Evolutionary conservation across 2,113 vertebrate species (phyloP).

Genomic region (Brevimyrus niger): DNA sequence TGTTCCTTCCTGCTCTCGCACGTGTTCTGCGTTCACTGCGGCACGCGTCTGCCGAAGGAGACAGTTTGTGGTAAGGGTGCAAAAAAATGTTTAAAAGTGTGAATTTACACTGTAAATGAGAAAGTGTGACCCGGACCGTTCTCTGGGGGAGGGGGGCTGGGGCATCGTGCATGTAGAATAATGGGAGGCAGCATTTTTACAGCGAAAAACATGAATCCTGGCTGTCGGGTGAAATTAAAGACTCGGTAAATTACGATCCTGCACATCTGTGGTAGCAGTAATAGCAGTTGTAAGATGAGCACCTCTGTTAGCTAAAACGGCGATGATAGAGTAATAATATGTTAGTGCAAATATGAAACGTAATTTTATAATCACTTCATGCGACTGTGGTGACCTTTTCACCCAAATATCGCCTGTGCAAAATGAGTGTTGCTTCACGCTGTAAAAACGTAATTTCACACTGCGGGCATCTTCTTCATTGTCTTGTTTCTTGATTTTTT

Average conservation of each 20-base stretch:
- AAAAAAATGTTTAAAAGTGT: not conserved
- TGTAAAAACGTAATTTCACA: not conserved
- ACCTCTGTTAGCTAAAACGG: not conserved
- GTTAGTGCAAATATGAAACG: not conserved
- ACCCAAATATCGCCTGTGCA: not conserved
- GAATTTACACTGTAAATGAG: not conserved
- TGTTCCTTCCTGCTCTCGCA: not conserved
- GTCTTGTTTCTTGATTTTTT: not conserved
- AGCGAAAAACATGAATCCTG: not conserved
- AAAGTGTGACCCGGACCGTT: not conserved
- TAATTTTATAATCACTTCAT: conserved; percentile 3
- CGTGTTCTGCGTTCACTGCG: not conserved
- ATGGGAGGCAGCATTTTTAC: not conserved
- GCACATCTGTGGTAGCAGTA: not conserved
- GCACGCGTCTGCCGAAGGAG: not conserved
- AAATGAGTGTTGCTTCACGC: not conserved
- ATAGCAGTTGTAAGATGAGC: not conserved
- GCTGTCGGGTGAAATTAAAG: not conserved
- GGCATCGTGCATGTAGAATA: not conserved
- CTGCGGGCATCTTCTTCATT: not conserved
- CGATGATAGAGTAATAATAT: not conserved
- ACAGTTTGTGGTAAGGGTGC: not conserved
- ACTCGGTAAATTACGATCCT: not conserved
- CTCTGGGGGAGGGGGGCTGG: not conserved
- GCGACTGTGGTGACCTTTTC: not conserved